A percentile compares a stretch with the other conserved stretches of the same genome.
Conservation (phyloP, 2,888 invertebrate species). For the Leuctra nigra region DNA sequence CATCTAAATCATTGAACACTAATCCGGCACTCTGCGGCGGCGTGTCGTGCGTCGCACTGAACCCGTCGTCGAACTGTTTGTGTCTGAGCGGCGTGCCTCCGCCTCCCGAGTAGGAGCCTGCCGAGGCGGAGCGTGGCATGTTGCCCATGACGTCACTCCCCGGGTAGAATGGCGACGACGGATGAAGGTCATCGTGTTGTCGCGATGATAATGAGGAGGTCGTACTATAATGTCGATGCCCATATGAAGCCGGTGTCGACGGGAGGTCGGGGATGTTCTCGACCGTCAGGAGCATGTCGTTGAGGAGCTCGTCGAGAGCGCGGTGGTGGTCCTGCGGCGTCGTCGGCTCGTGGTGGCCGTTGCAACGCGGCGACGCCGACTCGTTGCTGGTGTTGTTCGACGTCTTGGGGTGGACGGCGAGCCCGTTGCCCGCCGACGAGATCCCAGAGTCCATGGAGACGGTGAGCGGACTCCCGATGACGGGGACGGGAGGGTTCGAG, state of each 20-base stretch:
- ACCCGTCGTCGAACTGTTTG: constrained; percentile 16
- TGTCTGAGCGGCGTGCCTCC: constrained; percentile 11
- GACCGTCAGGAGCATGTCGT: constrained; percentile 82
- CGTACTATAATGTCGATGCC: constrained; percentile 13
- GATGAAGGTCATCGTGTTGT: constrained; percentile 19
- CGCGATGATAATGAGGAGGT: constrained; percentile 8
- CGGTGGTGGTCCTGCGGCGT: constrained; percentile 50
- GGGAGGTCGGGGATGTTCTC: constrained; percentile 63
- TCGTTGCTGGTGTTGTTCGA: constrained; percentile 43
- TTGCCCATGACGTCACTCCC: neutral
- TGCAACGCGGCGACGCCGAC: constrained; percentile 36
- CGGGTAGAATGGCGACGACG: constrained; percentile 11
- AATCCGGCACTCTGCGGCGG: neutral
- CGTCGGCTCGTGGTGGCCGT: constrained; percentile 37
- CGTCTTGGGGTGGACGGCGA: constrained; percentile 42
- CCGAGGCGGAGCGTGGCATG: constrained; percentile 19
- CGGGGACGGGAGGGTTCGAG: too few relatives aligned
- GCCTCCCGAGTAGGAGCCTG: constrained; percentile 12
- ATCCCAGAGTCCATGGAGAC: constrained; percentile 90
- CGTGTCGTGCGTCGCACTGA: constrained; percentile 12
- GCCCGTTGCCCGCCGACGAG: constrained; percentile 59
- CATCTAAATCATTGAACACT: constrained; percentile 5
- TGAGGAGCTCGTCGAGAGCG: constrained; percentile 76
- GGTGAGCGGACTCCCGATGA: constrained; percentile 64
- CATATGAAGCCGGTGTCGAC: constrained; percentile 19